These are phyloP conservation scores for Arvicanthis niloticus DNA, from an alignment of 2,113 vertebrate species.

Conservation along the genomic window DNA sequence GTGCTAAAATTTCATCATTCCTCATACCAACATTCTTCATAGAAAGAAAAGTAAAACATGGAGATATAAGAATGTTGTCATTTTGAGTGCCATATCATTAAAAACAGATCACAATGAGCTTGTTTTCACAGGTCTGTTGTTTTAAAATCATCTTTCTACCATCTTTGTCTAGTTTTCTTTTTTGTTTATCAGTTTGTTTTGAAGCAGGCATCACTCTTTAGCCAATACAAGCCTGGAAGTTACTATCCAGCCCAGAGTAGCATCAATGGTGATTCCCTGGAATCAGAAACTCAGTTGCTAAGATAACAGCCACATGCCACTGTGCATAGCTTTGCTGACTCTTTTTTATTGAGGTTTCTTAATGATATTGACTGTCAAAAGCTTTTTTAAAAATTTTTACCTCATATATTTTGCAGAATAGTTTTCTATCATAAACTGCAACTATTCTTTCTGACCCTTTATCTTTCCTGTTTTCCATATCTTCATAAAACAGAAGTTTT, in stretches of 20 bases:
- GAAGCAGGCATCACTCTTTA: neutral
- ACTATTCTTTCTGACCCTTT: neutral
- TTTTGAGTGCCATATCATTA: neutral
- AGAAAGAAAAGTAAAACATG: neutral
- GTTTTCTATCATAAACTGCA: neutral
- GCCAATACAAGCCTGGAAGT: neutral
- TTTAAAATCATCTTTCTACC: neutral
- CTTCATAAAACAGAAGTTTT: neutral
- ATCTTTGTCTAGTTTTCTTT: neutral
- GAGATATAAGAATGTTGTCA: neutral
- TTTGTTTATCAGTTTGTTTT: neutral
- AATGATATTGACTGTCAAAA: neutral
- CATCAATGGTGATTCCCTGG: neutral
- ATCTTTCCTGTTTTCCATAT: neutral
- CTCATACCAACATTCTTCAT: neutral
- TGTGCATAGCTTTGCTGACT: neutral
- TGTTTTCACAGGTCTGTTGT: neutral
- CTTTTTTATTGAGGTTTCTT: neutral
- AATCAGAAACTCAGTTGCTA: neutral
- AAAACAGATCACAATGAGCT: neutral
- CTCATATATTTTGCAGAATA: neutral
- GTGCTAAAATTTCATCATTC: neutral
- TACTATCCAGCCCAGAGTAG: neutral
- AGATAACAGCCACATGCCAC: neutral
- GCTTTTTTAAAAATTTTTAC: too few species aligned